These are phyloP conservation scores for Toxotes jaculatrix DNA, from an alignment of 2,113 vertebrate genomes.

Conservation along the genomic window DNA sequence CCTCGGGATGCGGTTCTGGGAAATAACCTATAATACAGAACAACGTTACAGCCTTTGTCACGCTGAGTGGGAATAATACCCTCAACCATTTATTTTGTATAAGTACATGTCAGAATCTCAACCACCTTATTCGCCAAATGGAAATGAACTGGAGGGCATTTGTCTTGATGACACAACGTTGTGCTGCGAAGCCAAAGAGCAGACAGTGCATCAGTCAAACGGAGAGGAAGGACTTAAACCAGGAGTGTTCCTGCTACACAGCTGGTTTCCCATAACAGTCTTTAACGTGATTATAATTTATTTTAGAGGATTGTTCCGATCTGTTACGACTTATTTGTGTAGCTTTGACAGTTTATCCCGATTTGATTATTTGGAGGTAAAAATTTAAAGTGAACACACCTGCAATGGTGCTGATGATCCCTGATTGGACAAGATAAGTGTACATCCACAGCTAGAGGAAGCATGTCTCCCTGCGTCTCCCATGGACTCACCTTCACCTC, in stretches of 20 bases:
- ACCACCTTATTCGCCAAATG: constrained; percentile 9
- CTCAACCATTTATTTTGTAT: constrained; percentile 25
- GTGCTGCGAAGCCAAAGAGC: constrained; percentile 15
- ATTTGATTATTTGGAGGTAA: no score
- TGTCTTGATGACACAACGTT: constrained; percentile 26
- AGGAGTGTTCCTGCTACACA: background rate
- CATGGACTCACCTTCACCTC: no score
- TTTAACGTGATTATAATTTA: background rate
- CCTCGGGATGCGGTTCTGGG: constrained; percentile 7
- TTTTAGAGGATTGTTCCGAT: background rate
- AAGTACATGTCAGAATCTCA: constrained; percentile 24
- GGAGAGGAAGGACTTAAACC: background rate
- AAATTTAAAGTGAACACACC: no score
- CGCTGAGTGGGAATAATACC: background rate
- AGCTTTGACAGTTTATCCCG: background rate
- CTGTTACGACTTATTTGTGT: background rate
- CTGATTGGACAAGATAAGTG: no score
- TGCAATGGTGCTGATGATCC: no score
- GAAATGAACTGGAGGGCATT: constrained; percentile 20
- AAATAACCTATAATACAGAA: background rate
- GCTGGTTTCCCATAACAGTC: background rate
- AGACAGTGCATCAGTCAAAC: constrained; percentile 28
- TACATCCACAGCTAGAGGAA: no score
- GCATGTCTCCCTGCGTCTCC: no score
- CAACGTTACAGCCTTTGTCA: constrained; percentile 17